These are phyloP conservation scores for Megaceryle torquata DNA, from an alignment of 2,113 vertebrate species.

Conservation along the genomic window DNA sequence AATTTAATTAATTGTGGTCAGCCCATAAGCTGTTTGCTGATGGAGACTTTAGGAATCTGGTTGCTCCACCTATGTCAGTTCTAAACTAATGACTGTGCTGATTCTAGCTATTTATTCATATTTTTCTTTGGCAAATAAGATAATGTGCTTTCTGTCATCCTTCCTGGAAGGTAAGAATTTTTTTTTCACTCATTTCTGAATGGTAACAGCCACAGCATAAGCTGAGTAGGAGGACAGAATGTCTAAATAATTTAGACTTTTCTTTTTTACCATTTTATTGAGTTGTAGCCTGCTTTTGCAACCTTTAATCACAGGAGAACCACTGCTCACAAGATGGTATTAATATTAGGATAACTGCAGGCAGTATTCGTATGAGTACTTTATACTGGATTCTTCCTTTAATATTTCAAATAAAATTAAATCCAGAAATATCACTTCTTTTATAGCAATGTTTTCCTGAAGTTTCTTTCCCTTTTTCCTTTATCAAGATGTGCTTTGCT, in stretches of 20 bases:
- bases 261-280: background rate
- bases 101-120: background rate
- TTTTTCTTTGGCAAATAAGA: background rate
- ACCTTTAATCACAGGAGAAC: background rate
- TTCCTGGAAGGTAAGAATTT: background rate
- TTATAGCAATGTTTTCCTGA: background rate
- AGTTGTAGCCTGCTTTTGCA: background rate
- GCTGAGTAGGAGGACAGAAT: background rate
- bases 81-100: background rate
- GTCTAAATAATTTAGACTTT: background rate
- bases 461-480: background rate
- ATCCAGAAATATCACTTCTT: background rate
- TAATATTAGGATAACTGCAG: background rate
- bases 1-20: background rate
- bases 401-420: background rate
- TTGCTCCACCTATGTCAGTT: fast-evolving
- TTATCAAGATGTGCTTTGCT: background rate
- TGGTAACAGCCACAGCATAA: background rate
- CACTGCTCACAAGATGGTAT: background rate
- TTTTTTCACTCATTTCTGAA: background rate
- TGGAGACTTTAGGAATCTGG: background rate
- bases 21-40: background rate
- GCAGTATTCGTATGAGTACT: background rate
- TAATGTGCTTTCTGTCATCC: background rate
- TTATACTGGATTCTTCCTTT: background rate